Conservation (phyloP, 2,888 invertebrate species). For the Drosophila siamana region DNA sequence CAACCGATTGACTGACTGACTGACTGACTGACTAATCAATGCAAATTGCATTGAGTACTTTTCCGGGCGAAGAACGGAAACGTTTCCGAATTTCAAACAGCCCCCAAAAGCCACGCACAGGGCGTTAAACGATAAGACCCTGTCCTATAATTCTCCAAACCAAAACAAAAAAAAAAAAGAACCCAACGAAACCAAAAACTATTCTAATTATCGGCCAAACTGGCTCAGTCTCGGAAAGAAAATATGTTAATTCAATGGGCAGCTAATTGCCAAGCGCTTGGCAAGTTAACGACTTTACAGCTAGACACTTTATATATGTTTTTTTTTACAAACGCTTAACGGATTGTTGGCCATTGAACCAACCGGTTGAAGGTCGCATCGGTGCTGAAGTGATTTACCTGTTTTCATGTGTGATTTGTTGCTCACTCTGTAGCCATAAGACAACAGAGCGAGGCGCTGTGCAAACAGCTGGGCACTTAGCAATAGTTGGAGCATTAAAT, state of each 20-base stretch:
- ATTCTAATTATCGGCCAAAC: conserved; percentile 17
- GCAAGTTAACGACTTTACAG: not conserved
- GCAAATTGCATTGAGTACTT: conserved; percentile 45
- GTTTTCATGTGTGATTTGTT: conserved; percentile 8
- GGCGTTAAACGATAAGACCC: conserved; percentile 54
- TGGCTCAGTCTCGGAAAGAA: conserved; percentile 14
- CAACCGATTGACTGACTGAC: conserved; percentile 10
- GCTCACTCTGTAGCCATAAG: too few relatives aligned
- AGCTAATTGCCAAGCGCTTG: conserved; percentile 41
- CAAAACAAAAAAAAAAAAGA: too few relatives aligned
- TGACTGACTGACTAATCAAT: conserved; percentile 50
- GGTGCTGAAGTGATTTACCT: conserved; percentile 21
- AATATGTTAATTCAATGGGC: conserved; percentile 35
- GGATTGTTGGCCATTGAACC: conserved; percentile 31
- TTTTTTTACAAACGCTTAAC: conserved; percentile 35
- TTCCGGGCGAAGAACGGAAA: conserved; percentile 55
- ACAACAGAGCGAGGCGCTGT: not conserved
- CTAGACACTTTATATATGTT: not conserved
- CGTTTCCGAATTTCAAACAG: conserved; percentile 10
- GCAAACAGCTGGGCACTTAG: not conserved
- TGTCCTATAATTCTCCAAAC: conserved; percentile 27
- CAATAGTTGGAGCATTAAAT: not conserved
- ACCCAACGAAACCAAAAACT: conserved; percentile 23
- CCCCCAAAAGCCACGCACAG: not conserved
- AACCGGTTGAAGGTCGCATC: conserved; percentile 36